Percentiles rank a stretch among this genome's conserved stretches.
These are phyloP conservation scores for Antheraea pernyi DNA, from an alignment of 1,140 invertebrate genomes.

Conservation along the genomic window DNA sequence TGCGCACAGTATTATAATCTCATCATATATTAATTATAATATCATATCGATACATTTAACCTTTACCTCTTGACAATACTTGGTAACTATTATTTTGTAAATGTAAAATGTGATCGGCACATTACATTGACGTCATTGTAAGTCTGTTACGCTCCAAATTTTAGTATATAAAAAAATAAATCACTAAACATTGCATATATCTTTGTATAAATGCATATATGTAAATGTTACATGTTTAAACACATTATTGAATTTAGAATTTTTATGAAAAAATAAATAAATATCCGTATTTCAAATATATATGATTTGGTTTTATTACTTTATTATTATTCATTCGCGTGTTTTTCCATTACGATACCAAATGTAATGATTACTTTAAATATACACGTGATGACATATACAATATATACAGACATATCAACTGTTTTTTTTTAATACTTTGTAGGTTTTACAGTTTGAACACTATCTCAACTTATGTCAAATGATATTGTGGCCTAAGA, in stretches of 20 bases:
- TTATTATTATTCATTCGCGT: not conserved
- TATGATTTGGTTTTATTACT: slow-evolving; percentile 61
- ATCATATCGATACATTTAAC: slow-evolving; percentile 20
- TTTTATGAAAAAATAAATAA: slow-evolving; percentile 79
- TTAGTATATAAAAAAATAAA: slow-evolving; percentile 72
- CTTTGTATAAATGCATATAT: slow-evolving; percentile 79
- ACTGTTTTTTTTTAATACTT: too few relatives aligned
- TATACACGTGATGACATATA: too few relatives aligned
- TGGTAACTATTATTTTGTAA: slow-evolving; percentile 76
- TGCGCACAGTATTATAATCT: slow-evolving; percentile 60
- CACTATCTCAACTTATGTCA: too few relatives aligned
- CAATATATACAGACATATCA: too few relatives aligned
- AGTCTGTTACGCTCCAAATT: slow-evolving; percentile 74
- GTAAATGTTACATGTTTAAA: slow-evolving; percentile 80
- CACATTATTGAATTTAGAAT: slow-evolving; percentile 80
- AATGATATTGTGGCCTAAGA: too few relatives aligned
- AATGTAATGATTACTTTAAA: too few relatives aligned
- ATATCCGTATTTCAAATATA: slow-evolving; percentile 79
- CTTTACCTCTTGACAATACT: slow-evolving; percentile 76
- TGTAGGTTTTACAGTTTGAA: too few relatives aligned
- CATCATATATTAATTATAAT: slow-evolving; percentile 40
- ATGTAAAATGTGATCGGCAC: slow-evolving; percentile 68
- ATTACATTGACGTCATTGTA: slow-evolving; percentile 57
- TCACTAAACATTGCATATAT: slow-evolving; percentile 77
- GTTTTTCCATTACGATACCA: too few relatives aligned